These are phyloP conservation scores for Oeneis ivallda DNA, from an alignment of 2,888 invertebrate species.

Conservation along the genomic window DNA sequence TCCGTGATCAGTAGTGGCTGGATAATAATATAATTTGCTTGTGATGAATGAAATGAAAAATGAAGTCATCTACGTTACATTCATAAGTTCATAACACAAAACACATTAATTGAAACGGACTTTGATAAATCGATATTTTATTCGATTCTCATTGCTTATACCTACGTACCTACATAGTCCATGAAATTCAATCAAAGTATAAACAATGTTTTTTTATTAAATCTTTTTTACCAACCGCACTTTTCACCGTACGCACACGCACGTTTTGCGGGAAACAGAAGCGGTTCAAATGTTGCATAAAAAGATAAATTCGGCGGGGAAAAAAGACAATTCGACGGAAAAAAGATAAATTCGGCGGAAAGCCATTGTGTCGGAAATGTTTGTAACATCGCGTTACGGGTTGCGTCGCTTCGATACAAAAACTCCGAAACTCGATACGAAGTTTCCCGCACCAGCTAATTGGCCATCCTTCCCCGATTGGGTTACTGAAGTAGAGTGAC, in stretches of 20 bases:
- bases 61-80: background rate
- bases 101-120: background rate
- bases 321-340: constrained; percentile 22
- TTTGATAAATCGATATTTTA: background rate
- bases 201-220: background rate
- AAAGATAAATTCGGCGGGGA: constrained; percentile 34
- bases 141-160: background rate
- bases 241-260: background rate
- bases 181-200: background rate
- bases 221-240: background rate
- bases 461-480: constrained; percentile 61
- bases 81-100: background rate
- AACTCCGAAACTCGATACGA: constrained; percentile 62
- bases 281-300: constrained; percentile 34
- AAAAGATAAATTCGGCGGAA: constrained; percentile 38
- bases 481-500: constrained; percentile 62
- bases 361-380: constrained; percentile 42
- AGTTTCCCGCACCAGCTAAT: constrained; percentile 67
- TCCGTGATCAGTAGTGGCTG: too few species aligned
- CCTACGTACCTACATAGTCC: background rate
- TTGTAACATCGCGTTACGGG: constrained; percentile 36
- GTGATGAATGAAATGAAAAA: too few species aligned
- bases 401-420: constrained; percentile 50
- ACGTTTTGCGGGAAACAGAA: constrained; percentile 29
- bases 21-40: too few species aligned